Evolutionary conservation across 2,888 invertebrate species (phyloP), one percentile per base, ranked within the genome.

Genomic region (Hedychridium roseum): DNA sequence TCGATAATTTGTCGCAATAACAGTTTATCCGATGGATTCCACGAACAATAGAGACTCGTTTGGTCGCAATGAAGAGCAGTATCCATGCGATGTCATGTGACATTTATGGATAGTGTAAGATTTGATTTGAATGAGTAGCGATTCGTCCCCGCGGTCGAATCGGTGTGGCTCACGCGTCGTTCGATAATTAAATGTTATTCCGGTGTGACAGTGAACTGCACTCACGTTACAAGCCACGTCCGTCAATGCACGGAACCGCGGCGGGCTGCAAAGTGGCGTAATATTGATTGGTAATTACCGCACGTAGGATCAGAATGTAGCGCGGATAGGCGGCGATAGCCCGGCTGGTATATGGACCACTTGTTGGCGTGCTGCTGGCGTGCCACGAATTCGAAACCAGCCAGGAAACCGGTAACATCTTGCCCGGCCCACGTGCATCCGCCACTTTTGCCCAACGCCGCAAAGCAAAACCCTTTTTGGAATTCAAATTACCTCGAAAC

Each of bases 211-310:
- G 47, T 42, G 14, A 49, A 48, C 50, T 48, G 32, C 39, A 61
- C 63, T 69, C 50, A 27, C 50, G 53, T 61, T 50, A 55, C 64
- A 57, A 52, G 49, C 60, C 60, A 64, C 63, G 62, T 64, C 44
- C 56, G 34, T 48, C 52, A 54, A 48, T 44, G 46, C 44, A 37
- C 49, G 57, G 56, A 47, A 50, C 54, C 54, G 58, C 49, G 34
- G 43, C 45, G 46, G 44, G 46, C 31, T 27, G 18, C 28, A 17
- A 52, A 40, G 47, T 46, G 55, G 44, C 54, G 63, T 68, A 65
- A 65, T 68, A 72, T 74, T 71, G 72, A 74, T 74, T 72, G 68
- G 72, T 69, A 74, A 74, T 74, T 74, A 74, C 71, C 54, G 60
- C 69, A 74, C 72, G 72, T 72, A 71, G 71, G 54, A 69, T 71